Evolutionary conservation across 2,113 vertebrate genomes (phyloP), one percentile per base, ranked within the genome.

Genomic region (Meleagris gallopavo): DNA sequence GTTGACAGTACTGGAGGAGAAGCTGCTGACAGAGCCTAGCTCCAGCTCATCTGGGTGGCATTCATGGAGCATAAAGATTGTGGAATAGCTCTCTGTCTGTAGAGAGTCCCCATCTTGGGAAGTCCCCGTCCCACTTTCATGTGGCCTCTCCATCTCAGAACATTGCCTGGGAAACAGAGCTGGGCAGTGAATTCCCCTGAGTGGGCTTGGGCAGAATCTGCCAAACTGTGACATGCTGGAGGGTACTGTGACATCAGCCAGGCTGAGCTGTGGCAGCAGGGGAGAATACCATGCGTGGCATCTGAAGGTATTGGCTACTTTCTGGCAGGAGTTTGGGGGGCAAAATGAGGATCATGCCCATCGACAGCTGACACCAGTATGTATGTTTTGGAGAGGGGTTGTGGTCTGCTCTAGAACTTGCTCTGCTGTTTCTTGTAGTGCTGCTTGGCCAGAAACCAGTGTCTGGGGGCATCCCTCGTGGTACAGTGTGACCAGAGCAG

Each of bases 21-120:
- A 52, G 52, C 9, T 36, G 17, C 21, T 67, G 4, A 11, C 43
- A 40, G 60, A 25, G 12, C 14, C 34, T 43, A 65, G 41, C 30
- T 22, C 36, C 24, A n/a, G 1, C 8, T 36, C 32, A 22, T 24
- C 40, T 30, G 24, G 5, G 3, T 64, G 66, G 11, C 6, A 14
- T 10, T 25, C 0, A 3, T 54, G 61, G 25, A 30, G 13, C 9
- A 34, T 7, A 22, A 5, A 43, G 3, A 12, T 3, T 0, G 2
- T 3, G 27, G 10, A 10, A 4, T 4, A n/a, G 34, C 18, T 45
- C 18, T 25, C 54, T 43, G 43, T 21, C 27, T 22, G 22, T 38
- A 4, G 40, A 14, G 10, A 9, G 61, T 14, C 19, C 48, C 16
- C 50, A 36, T 41, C 17, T 20, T 22, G 61, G 61, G 38, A 41